Evolutionary conservation across 2,888 invertebrate species (phyloP).

Genomic region (Brachylomia viminalis): DNA sequence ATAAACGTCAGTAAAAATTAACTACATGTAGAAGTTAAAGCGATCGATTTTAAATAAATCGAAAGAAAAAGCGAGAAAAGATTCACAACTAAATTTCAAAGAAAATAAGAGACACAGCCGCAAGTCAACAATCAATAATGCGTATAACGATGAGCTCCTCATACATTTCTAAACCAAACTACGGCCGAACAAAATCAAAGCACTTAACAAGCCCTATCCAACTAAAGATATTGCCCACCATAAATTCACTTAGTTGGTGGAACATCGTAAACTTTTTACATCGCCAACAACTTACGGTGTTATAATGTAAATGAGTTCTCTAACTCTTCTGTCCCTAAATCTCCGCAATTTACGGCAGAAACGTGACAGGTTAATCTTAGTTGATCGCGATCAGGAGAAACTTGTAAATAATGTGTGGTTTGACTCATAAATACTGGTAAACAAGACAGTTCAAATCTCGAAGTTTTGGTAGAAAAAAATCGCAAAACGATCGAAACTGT

Average conservation of each 20-base stretch:
- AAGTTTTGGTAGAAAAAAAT: slow-evolving; percentile 49
- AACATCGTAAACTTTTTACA: slow-evolving; percentile 83
- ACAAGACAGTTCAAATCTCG: slow-evolving; percentile 63
- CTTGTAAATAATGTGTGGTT: slow-evolving; percentile 65
- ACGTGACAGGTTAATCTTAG: slow-evolving; percentile 74
- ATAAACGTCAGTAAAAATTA: neutral
- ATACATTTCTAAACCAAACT: slow-evolving; percentile 7
- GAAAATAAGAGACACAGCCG: neutral
- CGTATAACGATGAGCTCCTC: neutral
- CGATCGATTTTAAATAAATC: neutral
- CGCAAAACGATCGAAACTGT: slow-evolving; percentile 50
- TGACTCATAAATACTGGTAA: slow-evolving; percentile 60
- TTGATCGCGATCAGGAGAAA: slow-evolving; percentile 62
- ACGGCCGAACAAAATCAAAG: slow-evolving; percentile 38
- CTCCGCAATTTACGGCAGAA: slow-evolving; percentile 68
- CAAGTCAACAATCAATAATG: neutral
- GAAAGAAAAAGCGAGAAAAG: neutral
- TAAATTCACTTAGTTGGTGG: slow-evolving; percentile 81
- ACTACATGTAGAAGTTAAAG: neutral
- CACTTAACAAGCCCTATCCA: slow-evolving; percentile 67
- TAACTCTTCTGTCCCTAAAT: slow-evolving; percentile 78
- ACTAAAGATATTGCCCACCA: slow-evolving; percentile 79
- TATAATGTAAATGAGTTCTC: slow-evolving; percentile 84
- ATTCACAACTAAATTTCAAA: neutral
- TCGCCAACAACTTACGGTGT: slow-evolving; percentile 78